Evolutionary conservation across 2,113 vertebrate genomes (phyloP), one percentile per base, ranked within the genome.

Genomic region (Plecotus auritus): DNA sequence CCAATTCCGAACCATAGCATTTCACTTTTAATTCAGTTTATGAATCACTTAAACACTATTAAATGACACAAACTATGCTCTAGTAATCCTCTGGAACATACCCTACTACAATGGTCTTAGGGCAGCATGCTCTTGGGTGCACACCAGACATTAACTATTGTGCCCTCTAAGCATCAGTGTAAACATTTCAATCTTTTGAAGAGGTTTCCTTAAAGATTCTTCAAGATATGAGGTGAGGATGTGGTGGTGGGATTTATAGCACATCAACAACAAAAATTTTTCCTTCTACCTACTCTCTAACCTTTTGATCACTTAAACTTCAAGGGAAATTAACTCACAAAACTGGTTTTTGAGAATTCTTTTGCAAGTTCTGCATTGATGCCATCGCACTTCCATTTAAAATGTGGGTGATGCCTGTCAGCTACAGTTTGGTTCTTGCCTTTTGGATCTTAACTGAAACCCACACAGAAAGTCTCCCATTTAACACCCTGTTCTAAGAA

Each of bases 11-110:
- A 70, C 30, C 2, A 40, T 14, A 78, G 26, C 16, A 22, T 89
- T 73, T 80, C 37, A 72, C 74, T 92, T 93, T 94, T 69, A 85
- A 83, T 88, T 84, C 20, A 93, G 13, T 14, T 78, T 67, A 23
- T 35, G 18, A 86, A 91, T 90, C 28, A 2, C 4, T 96, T 85
- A 42, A 49, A 70, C 77, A 91, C 74, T 70, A 89, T 7, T 72
- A n/a, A 51, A 40, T n/a, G 23, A 20, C 0, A 67, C 5, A 45
- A 76, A 42, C 9, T 69, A 5, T 86, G 51, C 13, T 84, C 1
- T n/a, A 85, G 28, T 42, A 95, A 88, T 69, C 10, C 11, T 84
- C 8, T 51, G 9, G 7, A 91, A 69, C 7, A 8, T 32, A 59
- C 5, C 18, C 66, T 54, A 45, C 12, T 18, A 8, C 12, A 45